Evolutionary conservation across 2,113 vertebrate genomes (phyloP).

Genomic region (Tachuris rubrigastra): DNA sequence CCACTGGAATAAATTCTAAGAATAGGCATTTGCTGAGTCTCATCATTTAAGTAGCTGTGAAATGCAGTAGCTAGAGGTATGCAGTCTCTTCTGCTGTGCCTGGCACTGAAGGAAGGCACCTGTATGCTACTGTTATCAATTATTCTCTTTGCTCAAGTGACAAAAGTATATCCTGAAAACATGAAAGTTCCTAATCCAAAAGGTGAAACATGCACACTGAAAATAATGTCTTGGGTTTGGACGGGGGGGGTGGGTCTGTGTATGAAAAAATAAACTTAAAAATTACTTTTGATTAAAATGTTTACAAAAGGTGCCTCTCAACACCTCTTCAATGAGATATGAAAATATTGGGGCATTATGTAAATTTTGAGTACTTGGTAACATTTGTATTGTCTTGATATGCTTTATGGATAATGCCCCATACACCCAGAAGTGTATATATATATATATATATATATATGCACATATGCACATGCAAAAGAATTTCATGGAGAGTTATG

Average conservation of each 20-base stretch:
- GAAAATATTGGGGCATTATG: background rate
- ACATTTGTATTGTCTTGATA: background rate
- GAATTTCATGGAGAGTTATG: background rate
- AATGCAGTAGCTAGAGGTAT: background rate
- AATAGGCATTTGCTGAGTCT: background rate
- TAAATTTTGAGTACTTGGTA: background rate
- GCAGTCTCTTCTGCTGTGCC: background rate
- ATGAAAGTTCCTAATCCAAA: background rate
- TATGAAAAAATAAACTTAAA: background rate
- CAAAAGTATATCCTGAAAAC: background rate
- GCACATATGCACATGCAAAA: background rate
- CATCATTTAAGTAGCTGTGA: background rate
- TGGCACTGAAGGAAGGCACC: background rate
- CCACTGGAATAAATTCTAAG: background rate
- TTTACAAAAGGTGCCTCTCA: background rate
- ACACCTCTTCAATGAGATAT: background rate
- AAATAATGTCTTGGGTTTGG: background rate
- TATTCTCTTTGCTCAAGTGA: conserved; percentile 32
- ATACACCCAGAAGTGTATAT: background rate
- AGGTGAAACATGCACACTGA: background rate
- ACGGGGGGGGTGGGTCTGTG: background rate
- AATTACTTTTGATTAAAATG: background rate
- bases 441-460: background rate
- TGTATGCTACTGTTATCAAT: background rate
- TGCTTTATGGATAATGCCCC: background rate